Evolutionary conservation across 2,113 vertebrate genomes (phyloP).

Genomic region (Rhadina sibilatrix): DNA sequence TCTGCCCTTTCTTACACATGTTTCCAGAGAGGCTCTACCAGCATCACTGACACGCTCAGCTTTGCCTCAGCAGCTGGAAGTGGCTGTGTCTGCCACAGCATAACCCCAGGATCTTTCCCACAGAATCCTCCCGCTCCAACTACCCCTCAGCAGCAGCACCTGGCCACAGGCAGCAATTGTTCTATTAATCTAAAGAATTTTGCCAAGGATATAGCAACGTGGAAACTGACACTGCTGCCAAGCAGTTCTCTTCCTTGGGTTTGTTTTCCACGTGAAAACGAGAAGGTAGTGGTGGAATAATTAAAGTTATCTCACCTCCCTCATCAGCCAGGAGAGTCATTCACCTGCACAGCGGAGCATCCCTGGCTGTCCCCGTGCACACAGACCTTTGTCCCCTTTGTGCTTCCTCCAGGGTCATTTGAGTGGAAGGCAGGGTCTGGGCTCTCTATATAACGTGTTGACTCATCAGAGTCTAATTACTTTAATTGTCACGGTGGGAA

Average conservation of each 20-base stretch:
- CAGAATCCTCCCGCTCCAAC: neutral
- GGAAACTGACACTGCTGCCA: neutral
- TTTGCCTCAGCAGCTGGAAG: neutral
- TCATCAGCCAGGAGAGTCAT: neutral
- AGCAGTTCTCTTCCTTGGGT: neutral
- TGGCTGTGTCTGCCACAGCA: neutral
- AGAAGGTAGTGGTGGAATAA: neutral
- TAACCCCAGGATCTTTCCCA: neutral
- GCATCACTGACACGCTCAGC: fast-evolving
- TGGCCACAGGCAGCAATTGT: neutral
- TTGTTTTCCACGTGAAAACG: neutral
- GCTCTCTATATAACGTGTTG: neutral
- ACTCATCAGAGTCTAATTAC: neutral
- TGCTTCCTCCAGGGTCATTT: neutral
- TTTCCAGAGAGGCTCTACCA: neutral
- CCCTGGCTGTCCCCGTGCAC: neutral
- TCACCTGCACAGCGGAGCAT: fast-evolving
- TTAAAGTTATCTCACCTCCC: neutral
- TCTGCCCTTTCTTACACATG: neutral
- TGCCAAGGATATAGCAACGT: neutral
- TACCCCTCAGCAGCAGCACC: neutral
- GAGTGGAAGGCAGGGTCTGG: neutral
- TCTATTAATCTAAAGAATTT: neutral
- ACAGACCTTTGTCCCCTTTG: neutral
- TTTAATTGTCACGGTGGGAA: neutral